Percentiles rank a stretch among this genome's conserved stretches.
These are phyloP conservation scores for Himalopsyche kuldschensis DNA, from an alignment of 2,888 invertebrate genomes.

Conservation along the genomic window DNA sequence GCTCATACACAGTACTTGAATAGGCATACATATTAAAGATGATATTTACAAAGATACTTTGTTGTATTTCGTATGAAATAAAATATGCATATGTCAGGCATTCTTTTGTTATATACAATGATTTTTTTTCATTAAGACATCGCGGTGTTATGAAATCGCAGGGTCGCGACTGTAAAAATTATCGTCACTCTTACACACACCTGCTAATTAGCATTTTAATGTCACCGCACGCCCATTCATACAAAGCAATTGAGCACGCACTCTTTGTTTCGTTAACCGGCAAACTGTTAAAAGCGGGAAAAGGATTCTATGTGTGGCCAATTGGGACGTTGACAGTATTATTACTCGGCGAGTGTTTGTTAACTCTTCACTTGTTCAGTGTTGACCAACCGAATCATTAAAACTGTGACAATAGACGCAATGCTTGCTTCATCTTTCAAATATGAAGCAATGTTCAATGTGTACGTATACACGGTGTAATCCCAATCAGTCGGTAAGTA, in stretches of 20 bases:
- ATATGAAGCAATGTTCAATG: not conserved
- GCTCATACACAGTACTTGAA: too few relatives aligned
- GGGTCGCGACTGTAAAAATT: not conserved
- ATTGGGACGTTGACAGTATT: constrained; percentile 10
- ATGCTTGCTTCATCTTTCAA: not conserved
- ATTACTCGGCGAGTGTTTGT: not conserved
- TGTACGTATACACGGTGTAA: not conserved
- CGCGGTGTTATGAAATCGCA: not conserved
- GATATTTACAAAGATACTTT: too few relatives aligned
- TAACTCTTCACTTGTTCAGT: not conserved
- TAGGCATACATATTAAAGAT: too few relatives aligned
- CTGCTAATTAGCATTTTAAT: constrained; percentile 14
- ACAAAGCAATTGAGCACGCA: constrained; percentile 15
- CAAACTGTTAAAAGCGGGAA: not conserved
- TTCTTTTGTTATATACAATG: not conserved
- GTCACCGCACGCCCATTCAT: constrained; percentile 22
- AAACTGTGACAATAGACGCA: not conserved
- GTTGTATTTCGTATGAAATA: too few relatives aligned
- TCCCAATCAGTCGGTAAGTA: too few relatives aligned
- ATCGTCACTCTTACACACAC: not conserved
- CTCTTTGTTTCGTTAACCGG: constrained; percentile 14
- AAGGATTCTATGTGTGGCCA: constrained; percentile 4
- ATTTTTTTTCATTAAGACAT: not conserved
- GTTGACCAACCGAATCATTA: not conserved
- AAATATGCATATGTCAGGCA: not conserved